These are phyloP conservation scores for Saxicola maurus DNA, from an alignment of 2,797 vertebrate species.

Conservation along the genomic window DNA sequence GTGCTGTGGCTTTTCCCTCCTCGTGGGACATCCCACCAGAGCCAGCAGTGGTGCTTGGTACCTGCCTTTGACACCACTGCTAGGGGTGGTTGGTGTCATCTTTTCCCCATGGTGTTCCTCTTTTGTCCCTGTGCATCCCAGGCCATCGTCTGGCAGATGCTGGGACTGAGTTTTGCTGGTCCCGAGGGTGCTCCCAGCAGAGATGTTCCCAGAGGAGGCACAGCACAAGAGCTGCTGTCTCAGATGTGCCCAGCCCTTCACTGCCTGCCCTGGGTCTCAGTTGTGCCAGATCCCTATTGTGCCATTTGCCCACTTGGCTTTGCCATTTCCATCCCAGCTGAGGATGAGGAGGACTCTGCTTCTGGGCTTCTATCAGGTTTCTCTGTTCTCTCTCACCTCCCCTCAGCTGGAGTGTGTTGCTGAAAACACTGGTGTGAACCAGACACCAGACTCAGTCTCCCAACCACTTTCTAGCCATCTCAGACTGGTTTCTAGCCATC, in stretches of 20 bases:
- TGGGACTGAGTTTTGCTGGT: not conserved
- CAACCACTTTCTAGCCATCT: not conserved
- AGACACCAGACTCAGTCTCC: not conserved
- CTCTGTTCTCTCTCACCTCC: not conserved
- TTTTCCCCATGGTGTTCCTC: rapidly evolving
- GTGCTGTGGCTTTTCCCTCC: not conserved
- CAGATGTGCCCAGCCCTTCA: not conserved
- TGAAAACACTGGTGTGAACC: not conserved
- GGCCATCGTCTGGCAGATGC: not conserved
- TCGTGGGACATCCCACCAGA: rapidly evolving
- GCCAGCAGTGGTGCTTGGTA: not conserved
- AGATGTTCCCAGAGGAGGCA: rapidly evolving
- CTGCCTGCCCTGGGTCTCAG: not conserved
- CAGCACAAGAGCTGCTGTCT: not conserved
- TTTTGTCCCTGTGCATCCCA: not conserved
- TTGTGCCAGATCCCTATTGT: not conserved
- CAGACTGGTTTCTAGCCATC: not conserved
- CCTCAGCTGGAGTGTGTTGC: not conserved
- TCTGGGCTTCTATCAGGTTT: not conserved
- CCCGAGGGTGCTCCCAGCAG: not conserved
- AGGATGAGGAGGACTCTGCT: not conserved
- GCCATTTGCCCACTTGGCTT: rapidly evolving
- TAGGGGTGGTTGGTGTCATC: rapidly evolving
- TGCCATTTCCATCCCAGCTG: not conserved
- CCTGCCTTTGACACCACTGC: not conserved